Evolutionary conservation across 2,797 vertebrate genomes (phyloP).

Genomic region (Pagetopsis macropterus): DNA sequence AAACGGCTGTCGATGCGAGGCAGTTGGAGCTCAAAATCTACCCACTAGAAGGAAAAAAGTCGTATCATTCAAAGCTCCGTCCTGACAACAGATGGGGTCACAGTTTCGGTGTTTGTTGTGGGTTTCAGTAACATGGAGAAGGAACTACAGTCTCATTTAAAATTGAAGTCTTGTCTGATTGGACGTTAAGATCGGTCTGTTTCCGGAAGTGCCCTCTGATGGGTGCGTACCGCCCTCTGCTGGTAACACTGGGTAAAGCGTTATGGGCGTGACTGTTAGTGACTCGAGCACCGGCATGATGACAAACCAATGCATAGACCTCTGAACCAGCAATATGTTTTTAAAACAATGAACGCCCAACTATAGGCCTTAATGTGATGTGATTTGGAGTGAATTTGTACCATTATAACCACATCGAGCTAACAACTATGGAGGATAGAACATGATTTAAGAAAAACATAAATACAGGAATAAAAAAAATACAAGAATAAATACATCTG

Average conservation of each 20-base stretch:
- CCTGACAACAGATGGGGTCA: background rate
- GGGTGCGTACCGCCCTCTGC: conserved; percentile 41
- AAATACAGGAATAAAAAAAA: too few relatives aligned
- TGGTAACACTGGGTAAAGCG: conserved; percentile 15
- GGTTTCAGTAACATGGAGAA: conserved; percentile 35
- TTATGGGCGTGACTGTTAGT: background rate
- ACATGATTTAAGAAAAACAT: too few relatives aligned
- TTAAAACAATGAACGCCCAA: too few relatives aligned
- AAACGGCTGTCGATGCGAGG: conserved; percentile 59
- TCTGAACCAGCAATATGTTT: too few relatives aligned
- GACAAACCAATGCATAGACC: too few relatives aligned
- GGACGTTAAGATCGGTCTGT: conserved; percentile 67
- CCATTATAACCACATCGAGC: too few relatives aligned
- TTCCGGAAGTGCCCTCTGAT: conserved; percentile 63
- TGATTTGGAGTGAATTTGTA: too few relatives aligned
- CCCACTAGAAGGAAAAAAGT: background rate
- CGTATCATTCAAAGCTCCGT: background rate
- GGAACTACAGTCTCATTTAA: conserved; percentile 69
- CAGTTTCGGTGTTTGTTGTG: conserved; percentile 32
- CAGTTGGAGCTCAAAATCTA: conserved; percentile 26
- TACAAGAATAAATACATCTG: too few relatives aligned
- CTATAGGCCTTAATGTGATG: too few relatives aligned
- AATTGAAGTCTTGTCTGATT: conserved; percentile 74
- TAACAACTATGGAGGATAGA: too few relatives aligned
- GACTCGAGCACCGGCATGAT: too few relatives aligned